A percentile compares a stretch with the other conserved stretches of the same genome.
phyloP scores from a whole-genome alignment of 30 jellyfish, hydroid and myxozoan genomes.

The Aurelia sp. region DNA sequence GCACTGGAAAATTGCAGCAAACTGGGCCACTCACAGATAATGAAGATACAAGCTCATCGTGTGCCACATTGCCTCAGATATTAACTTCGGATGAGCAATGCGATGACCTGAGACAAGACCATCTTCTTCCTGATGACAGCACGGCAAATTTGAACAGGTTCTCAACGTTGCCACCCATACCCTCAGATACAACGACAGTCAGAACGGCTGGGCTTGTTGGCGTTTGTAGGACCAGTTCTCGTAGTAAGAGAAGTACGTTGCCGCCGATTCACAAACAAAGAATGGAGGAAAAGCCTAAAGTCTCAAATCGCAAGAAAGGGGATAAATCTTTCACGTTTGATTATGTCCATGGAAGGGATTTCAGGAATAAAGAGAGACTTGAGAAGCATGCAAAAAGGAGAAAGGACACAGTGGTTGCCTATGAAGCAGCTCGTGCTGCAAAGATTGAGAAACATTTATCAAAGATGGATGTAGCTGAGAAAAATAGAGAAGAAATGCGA shows the following conservation, averaged over 20 bases:
- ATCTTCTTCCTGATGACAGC: constrained; percentile 5
- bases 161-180: constrained; percentile 38
- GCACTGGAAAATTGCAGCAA: not conserved
- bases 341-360: constrained; percentile 22
- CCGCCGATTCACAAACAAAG: constrained; percentile 46
- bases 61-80: constrained; percentile 19
- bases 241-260: not conserved
- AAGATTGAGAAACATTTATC: constrained; percentile 32
- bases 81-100: not conserved
- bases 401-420: constrained; percentile 24
- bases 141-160: constrained; percentile 18
- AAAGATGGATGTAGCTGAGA: constrained; percentile 53
- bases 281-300: constrained; percentile 46
- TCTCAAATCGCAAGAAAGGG: constrained; percentile 15
- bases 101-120: constrained; percentile 8
- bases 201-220: constrained; percentile 22
- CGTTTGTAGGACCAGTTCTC: not conserved
- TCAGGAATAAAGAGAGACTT: constrained; percentile 14
- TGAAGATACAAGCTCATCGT: not conserved
- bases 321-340: not conserved
- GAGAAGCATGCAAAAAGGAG: constrained; percentile 45
- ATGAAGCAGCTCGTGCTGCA: constrained; percentile 21
- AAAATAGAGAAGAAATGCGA: constrained; percentile 52
- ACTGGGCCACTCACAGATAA: not conserved
- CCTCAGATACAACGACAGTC: constrained; percentile 30